Percentiles rank a stretch among this genome's conserved stretches.
These are phyloP conservation scores for Stenodema calcarata DNA, from an alignment of 2,888 invertebrate species.

Conservation along the genomic window DNA sequence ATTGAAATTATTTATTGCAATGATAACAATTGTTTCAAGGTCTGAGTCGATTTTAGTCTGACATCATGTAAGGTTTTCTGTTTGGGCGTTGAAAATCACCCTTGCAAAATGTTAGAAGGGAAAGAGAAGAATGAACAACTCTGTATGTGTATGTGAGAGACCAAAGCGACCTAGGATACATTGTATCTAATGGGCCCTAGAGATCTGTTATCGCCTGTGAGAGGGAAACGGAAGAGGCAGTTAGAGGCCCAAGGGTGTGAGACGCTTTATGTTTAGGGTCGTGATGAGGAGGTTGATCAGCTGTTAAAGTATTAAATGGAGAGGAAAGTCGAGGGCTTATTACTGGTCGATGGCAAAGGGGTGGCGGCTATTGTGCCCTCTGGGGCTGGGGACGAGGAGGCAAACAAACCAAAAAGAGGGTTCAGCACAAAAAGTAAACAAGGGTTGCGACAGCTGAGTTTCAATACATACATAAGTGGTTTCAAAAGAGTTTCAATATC, in stretches of 20 bases:
- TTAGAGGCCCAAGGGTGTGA: background rate
- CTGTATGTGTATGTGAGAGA: no score
- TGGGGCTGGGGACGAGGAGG: background rate
- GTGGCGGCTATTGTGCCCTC: conserved; percentile 22
- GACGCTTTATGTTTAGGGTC: background rate
- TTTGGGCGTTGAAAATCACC: no score
- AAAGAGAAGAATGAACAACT: no score
- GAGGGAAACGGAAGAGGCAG: background rate
- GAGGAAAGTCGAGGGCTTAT: conserved; percentile 26
- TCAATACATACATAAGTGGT: background rate
- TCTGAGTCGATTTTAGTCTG: no score
- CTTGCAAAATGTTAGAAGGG: no score
- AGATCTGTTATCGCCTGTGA: background rate
- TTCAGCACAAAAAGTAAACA: conserved; percentile 31
- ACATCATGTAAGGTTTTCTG: no score
- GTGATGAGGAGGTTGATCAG: background rate
- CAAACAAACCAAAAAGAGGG: conserved; percentile 7
- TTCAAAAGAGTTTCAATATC: background rate
- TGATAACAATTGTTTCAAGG: no score
- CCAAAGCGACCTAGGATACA: background rate
- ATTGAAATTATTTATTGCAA: no score
- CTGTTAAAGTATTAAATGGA: conserved; percentile 27
- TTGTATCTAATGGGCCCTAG: background rate
- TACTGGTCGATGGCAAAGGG: conserved; percentile 24
- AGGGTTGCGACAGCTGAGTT: conserved; percentile 9